Evolutionary conservation across 2,113 vertebrate genomes (phyloP).

Genomic region (Oophaga pumilio): DNA sequence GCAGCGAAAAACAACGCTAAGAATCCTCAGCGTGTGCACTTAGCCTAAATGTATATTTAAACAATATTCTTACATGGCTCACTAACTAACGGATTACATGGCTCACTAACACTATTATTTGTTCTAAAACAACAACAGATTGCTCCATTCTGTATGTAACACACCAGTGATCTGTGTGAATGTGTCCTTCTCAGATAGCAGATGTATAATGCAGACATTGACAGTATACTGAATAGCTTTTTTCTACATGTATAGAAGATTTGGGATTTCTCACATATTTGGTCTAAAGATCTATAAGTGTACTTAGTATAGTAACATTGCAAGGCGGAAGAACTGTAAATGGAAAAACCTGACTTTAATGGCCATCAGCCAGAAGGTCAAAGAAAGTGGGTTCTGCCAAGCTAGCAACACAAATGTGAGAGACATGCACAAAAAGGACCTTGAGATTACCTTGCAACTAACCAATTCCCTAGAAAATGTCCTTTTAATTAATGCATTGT

Average conservation of each 20-base stretch:
- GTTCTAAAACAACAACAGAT: not conserved
- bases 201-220: not conserved
- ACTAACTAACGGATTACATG: not conserved
- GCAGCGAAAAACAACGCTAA: too few relatives aligned
- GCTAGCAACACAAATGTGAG: constrained; percentile 26
- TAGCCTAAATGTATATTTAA: too few relatives aligned
- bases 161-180: not conserved
- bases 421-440: constrained; percentile 30
- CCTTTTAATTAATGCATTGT: constrained; percentile 38
- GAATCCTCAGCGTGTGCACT: too few relatives aligned
- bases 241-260: not conserved
- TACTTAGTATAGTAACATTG: not conserved
- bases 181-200: not conserved
- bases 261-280: not conserved
- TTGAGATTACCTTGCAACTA: constrained; percentile 53
- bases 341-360: constrained; percentile 1
- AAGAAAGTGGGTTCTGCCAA: constrained; percentile 30
- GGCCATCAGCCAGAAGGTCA: constrained; percentile 39
- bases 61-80: not conserved
- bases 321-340: constrained; percentile 3
- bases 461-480: constrained; percentile 31
- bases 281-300: not conserved
- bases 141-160: not conserved
- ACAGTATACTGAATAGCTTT: not conserved
- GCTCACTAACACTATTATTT: not conserved